Evolutionary conservation across 2,888 invertebrate species (phyloP).

Genomic region (Brenthis ino): DNA sequence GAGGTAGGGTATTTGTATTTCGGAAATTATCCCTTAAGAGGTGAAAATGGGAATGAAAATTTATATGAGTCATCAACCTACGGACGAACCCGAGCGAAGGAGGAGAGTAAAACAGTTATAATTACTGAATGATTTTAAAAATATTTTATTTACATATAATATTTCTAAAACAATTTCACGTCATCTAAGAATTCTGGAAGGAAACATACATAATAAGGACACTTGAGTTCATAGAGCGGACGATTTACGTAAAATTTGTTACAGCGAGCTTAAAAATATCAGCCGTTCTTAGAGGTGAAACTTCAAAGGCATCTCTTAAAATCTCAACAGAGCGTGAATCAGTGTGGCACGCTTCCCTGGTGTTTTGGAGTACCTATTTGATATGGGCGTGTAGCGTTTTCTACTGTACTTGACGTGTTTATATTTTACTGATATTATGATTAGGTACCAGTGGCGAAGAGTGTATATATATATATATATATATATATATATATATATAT

Average conservation of each 20-base stretch:
- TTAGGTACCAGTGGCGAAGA: no score
- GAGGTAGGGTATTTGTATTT: no score
- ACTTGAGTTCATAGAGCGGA: constrained; percentile 4
- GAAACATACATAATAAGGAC: not conserved
- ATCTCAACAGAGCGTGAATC: constrained; percentile 42
- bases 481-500: no score
- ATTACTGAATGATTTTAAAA: not conserved
- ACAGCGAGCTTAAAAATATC: constrained; percentile 33
- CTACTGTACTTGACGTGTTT: no score
- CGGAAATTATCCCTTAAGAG: no score
- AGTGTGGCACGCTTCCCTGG: constrained; percentile 40
- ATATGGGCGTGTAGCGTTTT: constrained; percentile 19
- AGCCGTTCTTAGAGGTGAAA: constrained; percentile 45
- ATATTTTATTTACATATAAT: not conserved
- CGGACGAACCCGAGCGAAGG: no score
- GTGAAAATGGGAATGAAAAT: no score
- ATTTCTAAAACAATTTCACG: not conserved
- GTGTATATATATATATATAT: no score
- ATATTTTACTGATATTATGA: no score
- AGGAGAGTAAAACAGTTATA: no score
- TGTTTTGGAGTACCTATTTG: constrained; percentile 9
- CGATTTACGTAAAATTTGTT: constrained; percentile 10
- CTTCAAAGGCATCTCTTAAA: constrained; percentile 47
- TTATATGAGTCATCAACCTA: no score
- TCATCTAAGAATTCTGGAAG: not conserved